Evolutionary conservation across 2,888 invertebrate species (phyloP).

Genomic region (Parthenolecanium corni): DNA sequence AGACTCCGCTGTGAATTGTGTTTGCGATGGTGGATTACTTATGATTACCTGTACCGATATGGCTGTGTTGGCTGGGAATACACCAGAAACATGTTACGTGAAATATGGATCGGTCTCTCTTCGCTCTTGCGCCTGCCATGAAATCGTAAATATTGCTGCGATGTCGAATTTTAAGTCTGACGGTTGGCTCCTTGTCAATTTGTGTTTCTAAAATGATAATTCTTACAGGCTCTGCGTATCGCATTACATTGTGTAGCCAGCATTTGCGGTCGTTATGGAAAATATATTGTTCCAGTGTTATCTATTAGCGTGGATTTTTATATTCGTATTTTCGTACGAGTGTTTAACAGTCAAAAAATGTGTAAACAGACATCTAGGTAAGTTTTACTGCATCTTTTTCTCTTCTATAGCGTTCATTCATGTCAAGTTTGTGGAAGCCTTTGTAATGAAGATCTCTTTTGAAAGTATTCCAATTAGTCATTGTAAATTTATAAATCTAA

Average conservation of each 20-base stretch:
- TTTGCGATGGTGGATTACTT: conserved; percentile 71
- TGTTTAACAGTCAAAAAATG: conserved; percentile 64
- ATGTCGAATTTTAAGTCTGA: neutral
- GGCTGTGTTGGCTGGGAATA: conserved; percentile 89
- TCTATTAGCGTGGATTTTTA: conserved; percentile 95
- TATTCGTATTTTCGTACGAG: conserved; percentile 78
- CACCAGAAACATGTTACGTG: conserved; percentile 80
- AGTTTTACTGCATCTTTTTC: conserved; percentile 29
- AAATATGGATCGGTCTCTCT: conserved; percentile 90
- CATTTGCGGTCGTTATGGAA: conserved; percentile 84
- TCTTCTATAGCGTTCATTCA: no score
- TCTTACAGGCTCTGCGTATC: conserved; percentile 73
- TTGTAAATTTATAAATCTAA: no score
- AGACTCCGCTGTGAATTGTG: conserved; percentile 72
- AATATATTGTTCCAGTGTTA: conserved; percentile 81
- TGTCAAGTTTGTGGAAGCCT: no score
- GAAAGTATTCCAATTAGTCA: neutral
- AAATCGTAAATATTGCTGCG: conserved; percentile 64
- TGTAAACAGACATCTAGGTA: conserved; percentile 79
- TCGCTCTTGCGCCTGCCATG: conserved; percentile 79
- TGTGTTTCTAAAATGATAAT: neutral
- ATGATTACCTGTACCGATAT: conserved; percentile 96
- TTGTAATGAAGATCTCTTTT: neutral
- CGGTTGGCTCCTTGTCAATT: neutral
- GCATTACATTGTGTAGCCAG: conserved; percentile 78